A percentile compares a stretch with the other conserved stretches of the same genome.
Evolutionary conservation across 2,797 vertebrate genomes (phyloP).

Genomic region (Peromyscus aztecus): DNA sequence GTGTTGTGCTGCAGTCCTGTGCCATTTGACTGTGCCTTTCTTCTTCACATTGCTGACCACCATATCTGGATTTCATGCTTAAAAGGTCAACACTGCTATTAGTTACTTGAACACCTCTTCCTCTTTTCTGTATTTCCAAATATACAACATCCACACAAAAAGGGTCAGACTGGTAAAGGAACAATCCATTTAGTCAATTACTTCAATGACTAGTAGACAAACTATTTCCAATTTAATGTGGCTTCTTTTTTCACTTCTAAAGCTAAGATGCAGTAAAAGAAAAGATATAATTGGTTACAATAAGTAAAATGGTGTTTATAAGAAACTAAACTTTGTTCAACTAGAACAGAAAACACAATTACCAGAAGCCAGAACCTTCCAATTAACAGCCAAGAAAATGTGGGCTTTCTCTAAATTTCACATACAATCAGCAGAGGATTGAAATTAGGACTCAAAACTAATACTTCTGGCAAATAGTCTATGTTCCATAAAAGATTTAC

Average conservation of each 20-base stretch:
- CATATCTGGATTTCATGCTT: constrained; percentile 75
- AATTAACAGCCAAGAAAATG: constrained; percentile 24
- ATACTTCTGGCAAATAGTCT: not conserved
- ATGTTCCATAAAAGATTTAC: not conserved
- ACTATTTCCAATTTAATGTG: constrained; percentile 64
- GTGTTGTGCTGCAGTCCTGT: not conserved
- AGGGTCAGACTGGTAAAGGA: constrained; percentile 40
- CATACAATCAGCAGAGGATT: not conserved
- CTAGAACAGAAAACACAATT: constrained; percentile 56
- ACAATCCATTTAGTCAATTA: constrained; percentile 62
- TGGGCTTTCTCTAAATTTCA: constrained; percentile 3
- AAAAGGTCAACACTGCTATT: constrained; percentile 69
- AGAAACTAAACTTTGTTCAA: constrained; percentile 56
- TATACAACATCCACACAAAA: constrained; percentile 60
- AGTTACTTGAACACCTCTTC: constrained; percentile 75
- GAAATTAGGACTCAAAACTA: not conserved
- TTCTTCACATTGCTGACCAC: constrained; percentile 27
- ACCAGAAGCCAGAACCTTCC: constrained; percentile 32
- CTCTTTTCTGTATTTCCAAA: constrained; percentile 37
- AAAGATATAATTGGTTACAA: constrained; percentile 46
- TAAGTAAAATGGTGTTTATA: constrained; percentile 43
- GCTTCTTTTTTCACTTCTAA: constrained; percentile 14
- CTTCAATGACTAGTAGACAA: constrained; percentile 36
- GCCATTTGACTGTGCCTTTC: constrained; percentile 31
- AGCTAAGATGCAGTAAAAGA: constrained; percentile 16